Evolutionary conservation across 2,797 vertebrate genomes (phyloP), one percentile per base, ranked within the genome.

Genomic region (Sebastes itinus): DNA sequence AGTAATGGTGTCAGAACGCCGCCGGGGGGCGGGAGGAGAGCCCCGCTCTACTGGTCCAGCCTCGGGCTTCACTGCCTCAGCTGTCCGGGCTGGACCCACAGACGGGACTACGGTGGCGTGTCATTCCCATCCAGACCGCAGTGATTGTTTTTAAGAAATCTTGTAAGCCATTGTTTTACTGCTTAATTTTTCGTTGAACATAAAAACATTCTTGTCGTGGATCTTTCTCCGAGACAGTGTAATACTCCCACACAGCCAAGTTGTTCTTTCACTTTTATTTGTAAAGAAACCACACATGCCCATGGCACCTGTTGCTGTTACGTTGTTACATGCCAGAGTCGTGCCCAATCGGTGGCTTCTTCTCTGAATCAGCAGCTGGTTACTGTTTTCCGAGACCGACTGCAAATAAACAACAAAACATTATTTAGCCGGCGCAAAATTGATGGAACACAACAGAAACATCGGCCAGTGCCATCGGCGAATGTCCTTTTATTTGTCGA

Each of bases 381-480:
- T 52, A n/a, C 49, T 52, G 49, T n/a, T n/a, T 0, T 52, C 18
- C 4, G 4, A 52, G 49, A 52, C 20, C 20, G 8, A 52, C 18
- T 0, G 0, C 49, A 52, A n/a, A 42, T 1, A 2, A 46, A 46
- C 0, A 2, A 46, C 42, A 46, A 0, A 46, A 46, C 42, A 46
- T 46, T 46, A 46, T 46, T 46, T 46, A 46, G 6, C 42, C 6
- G 16, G 16, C 16, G 42, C 42, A 46, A 46, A 46, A 46, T 18
- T 0, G 46, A 49, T 49, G 46, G 16, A 49, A 20, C 46, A 0
- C 18, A 49, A 49, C 46, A 49, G 46, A 8, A 49, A 49, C 2
- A 49, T 49, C 46, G 16, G 42, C 16, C 6, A 46, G 42, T 4
- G 46, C 46, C 18, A 20, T 49, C 46, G 18, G 46, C 7, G 7